phyloP scores from a whole-genome alignment of 2,888 invertebrate genomes.

The Reticulitermes lucifugus region DNA sequence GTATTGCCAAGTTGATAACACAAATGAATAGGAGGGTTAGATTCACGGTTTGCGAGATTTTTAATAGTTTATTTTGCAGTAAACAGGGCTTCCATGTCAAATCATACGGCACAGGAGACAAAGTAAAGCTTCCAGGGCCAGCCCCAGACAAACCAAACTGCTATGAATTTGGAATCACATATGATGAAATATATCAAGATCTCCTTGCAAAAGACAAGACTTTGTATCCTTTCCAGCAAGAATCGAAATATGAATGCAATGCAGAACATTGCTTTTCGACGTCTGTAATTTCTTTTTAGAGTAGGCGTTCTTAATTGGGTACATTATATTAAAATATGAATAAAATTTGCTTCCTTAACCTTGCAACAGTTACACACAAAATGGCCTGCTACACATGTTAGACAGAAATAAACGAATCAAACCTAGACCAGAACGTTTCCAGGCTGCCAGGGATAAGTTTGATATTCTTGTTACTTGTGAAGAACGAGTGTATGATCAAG shows the following conservation, averaged over 20 bases:
- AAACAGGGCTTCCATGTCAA: constrained; percentile 97
- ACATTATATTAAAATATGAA: too few species aligned
- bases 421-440: constrained; percentile 93
- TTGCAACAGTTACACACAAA: constrained; percentile 89
- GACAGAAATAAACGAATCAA: constrained; percentile 98
- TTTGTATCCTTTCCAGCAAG: constrained; percentile 73
- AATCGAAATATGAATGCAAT: too few species aligned
- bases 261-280: too few species aligned
- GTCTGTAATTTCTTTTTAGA: too few species aligned
- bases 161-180: constrained; percentile 95
- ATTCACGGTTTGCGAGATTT: too few species aligned
- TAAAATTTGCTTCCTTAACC: background rate
- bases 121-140: constrained; percentile 96
- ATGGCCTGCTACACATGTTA: constrained; percentile 97
- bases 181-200: constrained; percentile 96
- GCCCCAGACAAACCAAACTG: constrained; percentile 95
- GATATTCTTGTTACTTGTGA: constrained; percentile 98
- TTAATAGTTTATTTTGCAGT: constrained; percentile 65
- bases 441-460: constrained; percentile 88
- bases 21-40: too few species aligned
- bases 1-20: constrained; percentile 59
- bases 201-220: constrained; percentile 89
- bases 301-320: too few species aligned
- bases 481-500: constrained; percentile 98
- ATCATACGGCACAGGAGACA: constrained; percentile 94